Evolutionary conservation across 2,888 invertebrate genomes (phyloP), one percentile per base, ranked within the genome.

Genomic region (Heliconius ismenius): DNA sequence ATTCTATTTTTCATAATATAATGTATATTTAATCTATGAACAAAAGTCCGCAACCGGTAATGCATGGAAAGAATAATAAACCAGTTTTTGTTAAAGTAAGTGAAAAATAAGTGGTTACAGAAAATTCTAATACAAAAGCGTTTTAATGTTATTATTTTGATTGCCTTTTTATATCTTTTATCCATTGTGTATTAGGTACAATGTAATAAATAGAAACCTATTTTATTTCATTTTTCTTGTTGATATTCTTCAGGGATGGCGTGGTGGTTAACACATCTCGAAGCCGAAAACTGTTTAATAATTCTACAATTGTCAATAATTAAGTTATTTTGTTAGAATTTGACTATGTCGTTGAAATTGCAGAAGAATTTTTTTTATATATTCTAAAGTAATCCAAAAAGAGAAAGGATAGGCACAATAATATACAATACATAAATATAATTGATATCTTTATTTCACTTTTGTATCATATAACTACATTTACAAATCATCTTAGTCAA

Each of bases 1-100:
- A 43, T 54, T 18, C 6, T 63, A 28, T 28, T 63, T 32, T 63
- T 9, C 28, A 32, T 63, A 15, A 28, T 32, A 63, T 32, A 21
- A 28, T 18, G 15, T 9, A 36, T 36, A 21, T 64, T 21, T 36
- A 64, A 32, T 64, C 64, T 64, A 32, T 64, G 64, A 64, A 64
- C 64, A 36, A 64, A 64, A 64, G 64, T 13, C n/a, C 32, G 64
- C 32, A 64, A 32, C 64, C 32, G 64, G 64, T 64, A 64, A 64
- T 32, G 64, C 64, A 11, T 32, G 64, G 64, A 64, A 64, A 64
- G 32, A 64, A n/a, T 32, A 21, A 54, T 54, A 60, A 60, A 60
- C 11, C 60, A 60, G 60, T 60, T 60, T 60, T 60, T 24, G 60
- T n/a, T 60, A 60, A 60, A 60, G 10, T 11, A 11, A 60, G n/a